These are phyloP conservation scores for Aelia acuminata DNA, from an alignment of 2,888 invertebrate species.

Conservation along the genomic window DNA sequence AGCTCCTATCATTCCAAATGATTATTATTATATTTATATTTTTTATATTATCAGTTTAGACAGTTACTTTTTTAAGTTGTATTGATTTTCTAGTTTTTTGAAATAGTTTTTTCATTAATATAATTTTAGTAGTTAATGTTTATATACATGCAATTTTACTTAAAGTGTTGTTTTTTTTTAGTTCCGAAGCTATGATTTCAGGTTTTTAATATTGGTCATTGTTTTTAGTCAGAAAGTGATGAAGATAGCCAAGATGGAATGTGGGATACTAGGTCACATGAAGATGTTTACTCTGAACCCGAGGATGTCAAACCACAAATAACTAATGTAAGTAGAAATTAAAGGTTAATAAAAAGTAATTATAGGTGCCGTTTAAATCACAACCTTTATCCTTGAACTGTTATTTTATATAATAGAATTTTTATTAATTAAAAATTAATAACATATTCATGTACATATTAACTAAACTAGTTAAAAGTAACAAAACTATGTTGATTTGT, in stretches of 20 bases:
- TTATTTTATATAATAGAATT: too few species aligned
- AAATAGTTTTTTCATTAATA: neutral
- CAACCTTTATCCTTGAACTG: too few species aligned
- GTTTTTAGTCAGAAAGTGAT: conserved; percentile 63
- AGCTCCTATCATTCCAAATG: too few species aligned
- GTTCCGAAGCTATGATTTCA: neutral
- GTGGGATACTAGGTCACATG: conserved; percentile 65
- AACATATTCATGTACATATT: too few species aligned
- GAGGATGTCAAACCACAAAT: conserved; percentile 63
- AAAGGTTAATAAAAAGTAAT: too few species aligned
- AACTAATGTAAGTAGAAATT: conserved; percentile 54
- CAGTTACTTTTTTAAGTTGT: too few species aligned
- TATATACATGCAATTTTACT: neutral
- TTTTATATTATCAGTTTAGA: too few species aligned
- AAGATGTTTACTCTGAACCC: conserved; percentile 64
- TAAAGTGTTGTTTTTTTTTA: neutral
- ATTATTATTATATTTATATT: too few species aligned
- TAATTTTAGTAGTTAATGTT: neutral
- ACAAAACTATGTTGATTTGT: too few species aligned
- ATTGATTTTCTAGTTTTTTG: too few species aligned
- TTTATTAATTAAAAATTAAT: too few species aligned
- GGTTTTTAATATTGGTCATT: neutral
- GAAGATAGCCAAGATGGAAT: conserved; percentile 64
- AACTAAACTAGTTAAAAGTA: too few species aligned
- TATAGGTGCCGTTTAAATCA: neutral